Percentiles rank a stretch among this genome's conserved stretches.
These are phyloP conservation scores for Sphaerophoria rueppellii DNA, from an alignment of 2,888 invertebrate genomes.

Conservation along the genomic window DNA sequence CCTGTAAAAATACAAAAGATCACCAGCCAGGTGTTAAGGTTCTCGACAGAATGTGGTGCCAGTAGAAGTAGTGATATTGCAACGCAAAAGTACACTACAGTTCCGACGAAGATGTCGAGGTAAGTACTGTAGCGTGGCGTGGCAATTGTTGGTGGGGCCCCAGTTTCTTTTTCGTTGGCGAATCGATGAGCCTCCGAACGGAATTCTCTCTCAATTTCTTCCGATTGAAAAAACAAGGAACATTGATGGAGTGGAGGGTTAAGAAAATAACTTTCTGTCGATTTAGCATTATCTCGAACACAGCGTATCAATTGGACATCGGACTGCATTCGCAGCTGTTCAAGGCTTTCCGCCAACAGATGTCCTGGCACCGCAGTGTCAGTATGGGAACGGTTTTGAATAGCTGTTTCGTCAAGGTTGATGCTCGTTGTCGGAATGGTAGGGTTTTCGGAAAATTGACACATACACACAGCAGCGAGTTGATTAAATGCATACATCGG, in stretches of 20 bases:
- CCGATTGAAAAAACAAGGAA: conserved; percentile 91
- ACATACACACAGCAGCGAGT: too few species aligned
- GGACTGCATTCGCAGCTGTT: conserved; percentile 93
- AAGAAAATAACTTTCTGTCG: conserved; percentile 91
- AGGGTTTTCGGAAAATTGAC: too few species aligned
- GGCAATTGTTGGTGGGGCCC: conserved; percentile 91
- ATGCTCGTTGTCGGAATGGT: conserved; percentile 91
- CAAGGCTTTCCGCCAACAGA: conserved; percentile 88
- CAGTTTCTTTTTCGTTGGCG: conserved; percentile 86
- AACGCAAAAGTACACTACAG: conserved; percentile 88
- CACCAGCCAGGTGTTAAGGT: conserved; percentile 84
- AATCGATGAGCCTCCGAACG: conserved; percentile 91
- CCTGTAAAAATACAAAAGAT: conserved; percentile 86
- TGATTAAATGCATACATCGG: too few species aligned
- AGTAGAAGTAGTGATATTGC: conserved; percentile 87
- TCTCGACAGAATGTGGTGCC: conserved; percentile 83
- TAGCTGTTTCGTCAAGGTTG: conserved; percentile 78
- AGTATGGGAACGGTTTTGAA: conserved; percentile 80
- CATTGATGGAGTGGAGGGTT: conserved; percentile 92
- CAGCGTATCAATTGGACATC: conserved; percentile 94
- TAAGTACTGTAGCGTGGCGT: conserved; percentile 95
- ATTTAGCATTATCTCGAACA: conserved; percentile 93
- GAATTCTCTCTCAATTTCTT: conserved; percentile 91
- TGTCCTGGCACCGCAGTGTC: conserved; percentile 80
- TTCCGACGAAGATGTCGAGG: conserved; percentile 92